Conservation (phyloP, 1,140 invertebrate genomes). For the Meteorus sp. region DNA sequence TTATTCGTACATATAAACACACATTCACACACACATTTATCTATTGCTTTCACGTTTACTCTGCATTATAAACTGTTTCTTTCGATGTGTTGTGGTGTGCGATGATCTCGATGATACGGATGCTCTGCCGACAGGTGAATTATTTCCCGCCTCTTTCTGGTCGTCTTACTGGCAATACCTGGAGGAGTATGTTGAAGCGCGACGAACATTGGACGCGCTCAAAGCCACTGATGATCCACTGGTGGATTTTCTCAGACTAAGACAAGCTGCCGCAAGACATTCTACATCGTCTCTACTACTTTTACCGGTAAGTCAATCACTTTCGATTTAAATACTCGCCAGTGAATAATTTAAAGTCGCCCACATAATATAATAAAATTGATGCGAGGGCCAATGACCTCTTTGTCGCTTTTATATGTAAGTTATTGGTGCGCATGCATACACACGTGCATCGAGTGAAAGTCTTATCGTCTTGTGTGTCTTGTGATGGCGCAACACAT, state of each 20-base stretch:
- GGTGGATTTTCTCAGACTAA: constrained; percentile 50
- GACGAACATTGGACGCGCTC: constrained; percentile 51
- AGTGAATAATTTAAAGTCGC: too few species aligned
- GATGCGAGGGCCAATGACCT: too few species aligned
- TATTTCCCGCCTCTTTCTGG: constrained; percentile 56
- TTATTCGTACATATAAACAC: neutral
- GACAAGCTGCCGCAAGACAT: constrained; percentile 53
- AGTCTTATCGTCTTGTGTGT: constrained; percentile 39
- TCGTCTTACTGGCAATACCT: constrained; percentile 56
- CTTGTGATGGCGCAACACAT: constrained; percentile 42
- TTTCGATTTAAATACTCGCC: neutral
- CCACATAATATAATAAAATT: too few species aligned
- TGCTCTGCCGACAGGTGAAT: constrained; percentile 47
- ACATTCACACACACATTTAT: neutral
- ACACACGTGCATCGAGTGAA: constrained; percentile 40
- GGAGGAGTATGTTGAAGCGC: constrained; percentile 52
- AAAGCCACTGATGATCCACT: constrained; percentile 49
- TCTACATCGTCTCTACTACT: constrained; percentile 53
- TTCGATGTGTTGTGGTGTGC: too few species aligned
- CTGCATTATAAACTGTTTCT: too few species aligned
- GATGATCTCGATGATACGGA: constrained; percentile 23
- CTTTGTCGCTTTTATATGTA: constrained; percentile 8
- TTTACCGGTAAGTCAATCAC: constrained; percentile 50
- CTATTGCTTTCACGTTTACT: too few species aligned
- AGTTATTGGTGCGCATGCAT: neutral